Percentiles rank a stretch among this genome's conserved stretches.
Conservation (phyloP, 2,888 invertebrate genomes). For the Colostygia pectinataria region DNA sequence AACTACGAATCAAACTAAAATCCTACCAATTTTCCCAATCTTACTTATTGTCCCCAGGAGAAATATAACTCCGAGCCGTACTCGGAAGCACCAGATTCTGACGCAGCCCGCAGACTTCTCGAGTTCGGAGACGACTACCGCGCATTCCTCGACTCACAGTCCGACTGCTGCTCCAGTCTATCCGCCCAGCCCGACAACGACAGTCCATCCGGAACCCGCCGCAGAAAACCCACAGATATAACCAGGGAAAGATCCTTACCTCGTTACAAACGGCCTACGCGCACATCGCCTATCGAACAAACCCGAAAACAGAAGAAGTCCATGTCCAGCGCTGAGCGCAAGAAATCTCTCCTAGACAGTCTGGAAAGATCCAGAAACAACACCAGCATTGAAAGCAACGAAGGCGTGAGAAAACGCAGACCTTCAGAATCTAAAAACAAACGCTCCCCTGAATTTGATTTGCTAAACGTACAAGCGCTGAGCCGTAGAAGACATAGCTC, state of each 20-base stretch:
- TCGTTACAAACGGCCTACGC: conserved; percentile 65
- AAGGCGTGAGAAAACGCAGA: conserved; percentile 66
- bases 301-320: conserved; percentile 74
- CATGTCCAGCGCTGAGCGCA: conserved; percentile 78
- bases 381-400: conserved; percentile 76
- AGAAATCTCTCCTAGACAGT: conserved; percentile 74
- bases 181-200: conserved; percentile 85
- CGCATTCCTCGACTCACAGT: conserved; percentile 94
- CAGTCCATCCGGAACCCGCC: conserved; percentile 64
- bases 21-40: too few species aligned
- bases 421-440: conserved; percentile 71
- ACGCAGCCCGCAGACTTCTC: conserved; percentile 90
- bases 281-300: conserved; percentile 67
- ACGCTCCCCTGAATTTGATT: conserved; percentile 74
- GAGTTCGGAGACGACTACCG: conserved; percentile 96
- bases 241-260: conserved; percentile 64
- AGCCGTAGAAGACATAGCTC: conserved; percentile 74
- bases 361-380: conserved; percentile 75
- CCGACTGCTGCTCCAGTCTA: conserved; percentile 92
- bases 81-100: conserved; percentile 93
- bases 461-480: conserved; percentile 69
- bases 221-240: conserved; percentile 66
- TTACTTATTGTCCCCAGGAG: conserved; percentile 82
- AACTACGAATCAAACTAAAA: too few species aligned
- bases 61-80: conserved; percentile 96